phyloP scores from a whole-genome alignment of 2,797 vertebrate species.

The Streptopelia turtur region DNA sequence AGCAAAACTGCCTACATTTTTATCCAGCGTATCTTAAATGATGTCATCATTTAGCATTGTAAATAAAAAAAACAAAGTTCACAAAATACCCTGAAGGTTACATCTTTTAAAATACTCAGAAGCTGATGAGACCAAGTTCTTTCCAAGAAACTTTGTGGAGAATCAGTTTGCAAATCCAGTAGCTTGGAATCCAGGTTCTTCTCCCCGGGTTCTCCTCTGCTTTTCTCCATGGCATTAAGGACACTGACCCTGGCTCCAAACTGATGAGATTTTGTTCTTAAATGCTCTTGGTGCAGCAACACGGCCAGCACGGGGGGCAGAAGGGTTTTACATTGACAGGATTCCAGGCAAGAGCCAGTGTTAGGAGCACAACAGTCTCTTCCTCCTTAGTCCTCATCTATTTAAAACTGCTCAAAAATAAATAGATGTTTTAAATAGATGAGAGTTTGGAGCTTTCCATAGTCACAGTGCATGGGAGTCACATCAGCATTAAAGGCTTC shows the following conservation, averaged over 20 bases:
- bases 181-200: slow-evolving; percentile 6
- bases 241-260: slow-evolving; percentile 37
- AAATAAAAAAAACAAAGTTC: background rate
- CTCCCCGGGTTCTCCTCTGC: slow-evolving; percentile 7
- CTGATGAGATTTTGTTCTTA: slow-evolving; percentile 25
- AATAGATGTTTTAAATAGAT: slow-evolving; percentile 66
- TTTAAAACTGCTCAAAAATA: slow-evolving; percentile 69
- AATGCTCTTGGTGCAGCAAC: background rate
- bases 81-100: background rate
- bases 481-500: background rate
- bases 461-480: background rate
- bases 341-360: slow-evolving; percentile 3
- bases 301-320: background rate
- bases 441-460: slow-evolving; percentile 6
- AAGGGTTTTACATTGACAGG: slow-evolving; percentile 19
- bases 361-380: background rate
- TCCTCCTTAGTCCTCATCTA: slow-evolving; percentile 47
- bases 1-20: background rate
- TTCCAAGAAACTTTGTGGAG: slow-evolving; percentile 13
- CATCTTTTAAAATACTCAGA: slow-evolving; percentile 41
- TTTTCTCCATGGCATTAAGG: slow-evolving; percentile 45
- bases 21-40: background rate
- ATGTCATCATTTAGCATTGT: background rate
- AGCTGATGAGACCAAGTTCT: background rate
- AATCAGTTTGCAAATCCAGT: slow-evolving; percentile 8